phyloP scores from a whole-genome alignment of 2,113 vertebrate genomes.

The Cariama cristata region DNA sequence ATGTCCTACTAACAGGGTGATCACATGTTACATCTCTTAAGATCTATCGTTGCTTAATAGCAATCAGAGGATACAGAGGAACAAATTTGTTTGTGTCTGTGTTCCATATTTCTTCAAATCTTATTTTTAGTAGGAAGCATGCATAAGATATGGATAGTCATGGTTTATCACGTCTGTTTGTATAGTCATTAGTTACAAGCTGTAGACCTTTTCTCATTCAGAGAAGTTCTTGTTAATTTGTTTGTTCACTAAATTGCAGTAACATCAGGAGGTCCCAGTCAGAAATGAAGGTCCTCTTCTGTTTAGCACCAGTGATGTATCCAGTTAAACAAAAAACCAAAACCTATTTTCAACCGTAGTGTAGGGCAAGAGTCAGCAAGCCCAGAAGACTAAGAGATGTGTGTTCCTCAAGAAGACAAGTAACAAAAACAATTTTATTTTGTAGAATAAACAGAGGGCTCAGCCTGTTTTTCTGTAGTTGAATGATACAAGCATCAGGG shows the following conservation, averaged over 20 bases:
- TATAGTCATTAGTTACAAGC: neutral
- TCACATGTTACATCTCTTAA: fast-evolving
- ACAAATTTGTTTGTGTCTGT: neutral
- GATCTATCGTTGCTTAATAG: neutral
- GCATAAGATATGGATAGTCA: neutral
- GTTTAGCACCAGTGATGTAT: neutral
- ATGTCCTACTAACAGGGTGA: neutral
- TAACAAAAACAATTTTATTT: neutral
- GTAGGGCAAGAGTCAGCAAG: neutral
- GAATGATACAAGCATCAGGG: neutral
- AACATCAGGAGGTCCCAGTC: neutral
- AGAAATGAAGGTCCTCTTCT: neutral
- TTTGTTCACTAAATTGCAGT: neutral
- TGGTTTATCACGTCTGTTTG: neutral
- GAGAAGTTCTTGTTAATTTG: neutral
- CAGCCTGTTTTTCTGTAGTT: neutral
- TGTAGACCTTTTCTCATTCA: neutral
- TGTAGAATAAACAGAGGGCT: neutral
- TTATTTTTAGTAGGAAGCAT: neutral
- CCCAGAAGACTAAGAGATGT: neutral
- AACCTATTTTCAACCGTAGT: neutral
- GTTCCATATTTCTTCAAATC: neutral
- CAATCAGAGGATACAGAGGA: neutral
- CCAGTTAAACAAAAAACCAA: neutral
- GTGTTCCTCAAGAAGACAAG: neutral